Base-by-base conservation (phyloP, 2,888 invertebrate species). In the Octonoba sinensis region DNA sequence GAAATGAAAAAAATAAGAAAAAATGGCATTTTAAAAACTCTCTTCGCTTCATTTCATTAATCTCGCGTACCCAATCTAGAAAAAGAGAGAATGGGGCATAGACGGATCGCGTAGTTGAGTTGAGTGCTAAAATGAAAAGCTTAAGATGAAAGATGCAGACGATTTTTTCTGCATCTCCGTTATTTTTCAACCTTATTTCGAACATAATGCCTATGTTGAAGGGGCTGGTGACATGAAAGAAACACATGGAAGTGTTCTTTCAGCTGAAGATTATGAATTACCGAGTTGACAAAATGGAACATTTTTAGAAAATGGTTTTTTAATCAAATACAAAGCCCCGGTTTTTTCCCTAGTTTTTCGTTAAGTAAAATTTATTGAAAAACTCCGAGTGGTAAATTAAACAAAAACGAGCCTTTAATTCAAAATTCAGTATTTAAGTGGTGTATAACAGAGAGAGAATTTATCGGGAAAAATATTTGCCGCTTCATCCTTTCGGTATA, bases 41-140 rank as follows among this genome's bases (percentile, higher is more conserved):
- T 69, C 67, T 73, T 73, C 79, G 49, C 72, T 79, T 79, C 79
- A 81, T 81, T 81, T 81, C 69, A 81, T 81, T 81, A 81, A 81
- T 81, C 67, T 81, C 79, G 47, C 69, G 49, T 46, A 54, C 46
- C 27, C 60, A 62, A 60, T 81, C 60, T 73, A 54, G 62, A 77
- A 77, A 47, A 49, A 70, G 49, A 47, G 27, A 65, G 20, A 70
- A 72, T 54, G 69, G 64, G 56, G 79, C 79, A 81, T 73, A 81
- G 79, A 81, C 62, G 79, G 65, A 79, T 79, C 49, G 67, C 62
- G 57, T 76, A 77, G 77, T 70, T 77, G 77, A 70, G 77, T 60
- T 73, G 79, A 69, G 73, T 27, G 47, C 62, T 69, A 73, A 81
- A 81, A 81, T 81, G 79, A 81, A 81, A 81, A 73, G 79, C 73